phyloP scores from a whole-genome alignment of 1,140 invertebrate genomes.

The Mycetomoellerius zeteki region DNA sequence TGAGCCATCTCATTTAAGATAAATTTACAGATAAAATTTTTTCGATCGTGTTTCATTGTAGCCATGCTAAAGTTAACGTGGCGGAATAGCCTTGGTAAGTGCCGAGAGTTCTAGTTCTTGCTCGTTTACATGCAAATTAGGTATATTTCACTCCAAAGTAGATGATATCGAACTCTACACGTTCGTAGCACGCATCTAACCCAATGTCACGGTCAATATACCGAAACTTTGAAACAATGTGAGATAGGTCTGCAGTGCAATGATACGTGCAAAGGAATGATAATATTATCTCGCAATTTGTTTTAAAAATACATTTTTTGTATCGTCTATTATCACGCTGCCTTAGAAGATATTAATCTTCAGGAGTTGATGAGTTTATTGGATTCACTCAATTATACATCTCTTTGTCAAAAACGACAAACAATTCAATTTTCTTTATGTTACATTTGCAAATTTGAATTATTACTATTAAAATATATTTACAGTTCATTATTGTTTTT shows the following conservation, averaged over 20 bases:
- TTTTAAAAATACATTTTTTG: not conserved
- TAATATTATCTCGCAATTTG: not conserved
- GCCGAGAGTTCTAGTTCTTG: constrained; percentile 47
- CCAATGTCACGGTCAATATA: constrained; percentile 55
- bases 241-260: not conserved
- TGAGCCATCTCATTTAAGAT: not conserved
- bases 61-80: constrained; percentile 41
- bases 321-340: not conserved
- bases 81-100: constrained; percentile 46
- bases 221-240: constrained; percentile 40
- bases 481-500: no score
- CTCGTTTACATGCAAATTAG: constrained; percentile 63
- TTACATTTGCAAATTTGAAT: no score
- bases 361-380: no score
- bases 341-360: not conserved
- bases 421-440: no score
- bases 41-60: constrained; percentile 30
- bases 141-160: constrained; percentile 52
- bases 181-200: constrained; percentile 23
- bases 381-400: no score
- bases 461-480: no score
- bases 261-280: not conserved
- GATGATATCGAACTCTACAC: constrained; percentile 50
- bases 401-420: no score
- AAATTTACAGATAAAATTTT: constrained; percentile 32